Base-by-base conservation (phyloP, 1,140 invertebrate species). In the Sarcophaga peregrina region DNA sequence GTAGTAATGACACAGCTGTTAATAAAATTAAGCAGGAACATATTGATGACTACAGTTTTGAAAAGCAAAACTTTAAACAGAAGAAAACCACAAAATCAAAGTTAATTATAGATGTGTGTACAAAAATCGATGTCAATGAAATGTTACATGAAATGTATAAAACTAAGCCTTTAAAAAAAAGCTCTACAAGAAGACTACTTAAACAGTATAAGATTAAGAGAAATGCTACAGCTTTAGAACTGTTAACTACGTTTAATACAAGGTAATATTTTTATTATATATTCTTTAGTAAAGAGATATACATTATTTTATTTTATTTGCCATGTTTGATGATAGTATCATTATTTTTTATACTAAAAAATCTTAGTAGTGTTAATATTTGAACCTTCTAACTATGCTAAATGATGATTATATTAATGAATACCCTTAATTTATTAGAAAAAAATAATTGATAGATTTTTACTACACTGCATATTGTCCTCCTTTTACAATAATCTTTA, bases 31-130 rank as follows among this genome's bases (percentile, higher is more conserved):
- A 52, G 1, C 8, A 13, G 15, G 6, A 54, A 58, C 15, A 80
- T 46, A 45, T 15, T 17, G 5, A 72, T 20, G n/a, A 20, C 13
- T 54, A 8, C 10, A 68, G 73, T 13, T 0, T 4, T 15, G 75
- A 74, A 15, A 52, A 10, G 9, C 80, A 73, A 52, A 15, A n/a
- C 15, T 46, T 37, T 37, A 37, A 37, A 2, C 25, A 37, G 25
- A 37, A 37, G 1, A 37, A 37, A 37, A 37, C 4, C 25, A 37
- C 25, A 37, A 37, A 37, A 37, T 37, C 8, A 10, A 80, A 80
- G 45, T 45, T 72, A 80, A 80, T 83, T 50, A 83, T 83, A 20
- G 82, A 83, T 68, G 54, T 62, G 46, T n/a, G 52, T 45, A 80
- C 45, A 3, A 74, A 47, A 13, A 11, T 83, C 15, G 54, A 50